Evolutionary conservation across 2,888 invertebrate species (phyloP), one percentile per base, ranked within the genome.

Genomic region (Mechanitis mazaeus): DNA sequence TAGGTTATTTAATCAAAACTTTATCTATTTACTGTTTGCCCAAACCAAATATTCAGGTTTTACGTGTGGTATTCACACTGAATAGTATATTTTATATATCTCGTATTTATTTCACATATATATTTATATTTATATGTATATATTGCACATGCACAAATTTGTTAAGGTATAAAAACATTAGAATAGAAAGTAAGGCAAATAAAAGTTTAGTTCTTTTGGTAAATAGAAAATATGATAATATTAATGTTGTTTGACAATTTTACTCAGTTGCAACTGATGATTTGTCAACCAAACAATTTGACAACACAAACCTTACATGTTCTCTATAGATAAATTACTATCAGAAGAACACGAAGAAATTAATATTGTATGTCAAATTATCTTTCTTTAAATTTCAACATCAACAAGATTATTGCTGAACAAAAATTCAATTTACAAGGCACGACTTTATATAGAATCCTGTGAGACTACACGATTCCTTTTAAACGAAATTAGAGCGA

Each of bases 401-500:
- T 50, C 9, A 31, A 31, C 31, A 31, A 50, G 50, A 50, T 2
- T 50, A 11, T 31, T 50, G 11, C 28, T 42, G 9, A n/a, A 31
- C 31, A 11, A 31, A 31, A 50, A 11, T 11, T 50, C 50, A 31
- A 58, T 58, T 58, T 57, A 57, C 50, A 50, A 46, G 35, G 47
- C 57, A 35, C 33, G 47, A 46, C 7, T 57, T 57, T 50, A 50
- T 50, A 58, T 57, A 64, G 55, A 61, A 55, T 55, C 53, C 45
- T 33, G 57, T 47, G 59, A 61, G 35, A 56, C 9, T 46, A 45
- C 58, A 54, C 54, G 56, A 66, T 64, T 61, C 59, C 66, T 55
- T 66, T 64, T 59, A 63, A 59, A 59, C 60, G 66, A 63, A 63
- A 66, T 66, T 64, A 63, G 59, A 62, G 60, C 56, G 60, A 64